phyloP scores from a whole-genome alignment of 2,888 invertebrate species.

The Synanthedon formicaeformis region DNA sequence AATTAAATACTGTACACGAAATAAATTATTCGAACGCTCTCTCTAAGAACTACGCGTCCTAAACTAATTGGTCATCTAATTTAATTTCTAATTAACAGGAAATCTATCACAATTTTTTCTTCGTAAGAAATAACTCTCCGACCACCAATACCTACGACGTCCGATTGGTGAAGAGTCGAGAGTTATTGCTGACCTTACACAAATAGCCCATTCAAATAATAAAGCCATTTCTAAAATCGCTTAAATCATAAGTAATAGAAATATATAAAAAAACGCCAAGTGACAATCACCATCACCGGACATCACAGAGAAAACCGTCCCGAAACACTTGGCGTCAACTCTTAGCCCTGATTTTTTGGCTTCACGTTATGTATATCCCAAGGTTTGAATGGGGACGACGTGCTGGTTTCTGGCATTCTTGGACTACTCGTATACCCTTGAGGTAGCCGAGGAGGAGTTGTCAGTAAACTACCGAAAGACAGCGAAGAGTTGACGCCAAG shows the following conservation, averaged over 20 bases:
- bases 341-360: conserved; percentile 28
- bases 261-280: conserved; percentile 24
- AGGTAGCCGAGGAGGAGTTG: conserved; percentile 49
- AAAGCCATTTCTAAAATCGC: background rate
- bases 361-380: conserved; percentile 36
- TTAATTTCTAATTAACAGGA: conserved; percentile 2
- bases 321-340: conserved; percentile 37
- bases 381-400: conserved; percentile 48
- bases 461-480: conserved; percentile 57
- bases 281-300: conserved; percentile 35
- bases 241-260: background rate
- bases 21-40: conserved; percentile 21
- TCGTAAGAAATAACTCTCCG: conserved; percentile 59
- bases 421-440: conserved; percentile 61
- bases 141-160: conserved; percentile 28
- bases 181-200: conserved; percentile 55
- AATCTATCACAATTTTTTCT: conserved; percentile 24
- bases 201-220: conserved; percentile 7
- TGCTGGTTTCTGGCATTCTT: conserved; percentile 40
- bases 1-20: conserved; percentile 37
- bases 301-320: background rate
- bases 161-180: conserved; percentile 37
- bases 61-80: conserved; percentile 1
- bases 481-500: conserved; percentile 62
- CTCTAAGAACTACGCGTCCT: conserved; percentile 1